These are phyloP conservation scores for Parapsyche elsis DNA, from an alignment of 1,140 invertebrate genomes.

Conservation along the genomic window DNA sequence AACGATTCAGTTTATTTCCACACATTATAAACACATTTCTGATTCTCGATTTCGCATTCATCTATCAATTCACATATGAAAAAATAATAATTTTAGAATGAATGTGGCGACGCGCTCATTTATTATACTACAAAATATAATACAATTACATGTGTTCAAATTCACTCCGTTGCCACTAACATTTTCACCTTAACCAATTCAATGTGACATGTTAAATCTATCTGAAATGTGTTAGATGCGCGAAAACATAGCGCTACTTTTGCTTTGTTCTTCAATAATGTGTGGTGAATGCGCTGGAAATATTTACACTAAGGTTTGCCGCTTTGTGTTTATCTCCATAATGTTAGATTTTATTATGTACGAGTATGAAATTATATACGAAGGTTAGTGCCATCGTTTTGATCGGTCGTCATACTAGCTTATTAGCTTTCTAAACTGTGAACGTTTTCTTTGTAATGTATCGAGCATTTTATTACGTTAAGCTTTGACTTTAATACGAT, in stretches of 20 bases:
- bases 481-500: too few species aligned
- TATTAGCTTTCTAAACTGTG: too few species aligned
- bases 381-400: too few species aligned
- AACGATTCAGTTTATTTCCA: slow-evolving; percentile 13
- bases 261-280: slow-evolving; percentile 39
- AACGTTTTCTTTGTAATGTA: too few species aligned
- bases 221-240: slow-evolving; percentile 30
- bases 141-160: neutral
- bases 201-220: neutral
- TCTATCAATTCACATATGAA: too few species aligned
- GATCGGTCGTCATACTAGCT: too few species aligned
- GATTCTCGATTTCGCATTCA: neutral
- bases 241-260: slow-evolving; percentile 26
- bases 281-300: slow-evolving; percentile 52
- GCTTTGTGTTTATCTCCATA: slow-evolving; percentile 48
- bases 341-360: neutral
- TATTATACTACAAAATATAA: too few species aligned
- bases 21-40: slow-evolving; percentile 21
- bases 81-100: too few species aligned
- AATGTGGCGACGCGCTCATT: neutral
- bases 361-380: too few species aligned
- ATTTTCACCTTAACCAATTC: slow-evolving; percentile 19
- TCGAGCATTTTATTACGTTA: too few species aligned
- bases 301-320: slow-evolving; percentile 49
- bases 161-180: neutral